Base-by-base conservation (phyloP, 2,797 vertebrate species). In the Crocodylus rhombifer region DNA sequence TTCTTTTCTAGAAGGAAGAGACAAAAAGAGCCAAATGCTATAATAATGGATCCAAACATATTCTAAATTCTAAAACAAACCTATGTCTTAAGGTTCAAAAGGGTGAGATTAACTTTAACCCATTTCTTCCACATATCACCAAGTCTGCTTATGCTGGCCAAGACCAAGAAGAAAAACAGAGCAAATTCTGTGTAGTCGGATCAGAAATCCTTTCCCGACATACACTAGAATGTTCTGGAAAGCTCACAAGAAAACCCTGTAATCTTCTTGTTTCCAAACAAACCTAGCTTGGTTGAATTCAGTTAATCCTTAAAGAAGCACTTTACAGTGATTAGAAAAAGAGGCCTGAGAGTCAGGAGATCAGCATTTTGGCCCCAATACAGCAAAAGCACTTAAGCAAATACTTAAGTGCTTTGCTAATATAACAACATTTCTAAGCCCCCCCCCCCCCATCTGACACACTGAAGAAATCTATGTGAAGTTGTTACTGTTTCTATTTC, bases 351-450 rank as follows among this genome's bases (percentile, higher is more conserved):
- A 2, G 80, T 74, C 33, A 65, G n/a, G 83, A 55, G 18, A 9
- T 4, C 2, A 23, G 69, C 5, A 80, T 23, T 33, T 11, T 17
- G 63, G 84, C 6, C 25, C 58, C 1, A 71, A 87, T 74, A 62
- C 63, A 2, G 51, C 4, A 1, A n/a, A 33, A 20, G 67, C 77
- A 28, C n/a, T 25, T 2, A 0, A n/a, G 36, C 33, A 1, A 28
- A 79, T 7, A 80, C 1, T 1, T 17, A 2, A 18, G 4, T 2
- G 62, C 28, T 23, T 14, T 10, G 77, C 12, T 4, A 33, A 25
- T 5, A 30, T 1, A 61, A 14, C 74, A 42, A 33, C 42, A 51
- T 51, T 33, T 5, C 8, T 51, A 55, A 51, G 26, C n/a, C 12
- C 7, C 75, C 5, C 7, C 75, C 5, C 20, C 26, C 5, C 7